Evolutionary conservation across 2,888 invertebrate species (phyloP), one percentile per base, ranked within the genome.

Genomic region (Sipha maydis): DNA sequence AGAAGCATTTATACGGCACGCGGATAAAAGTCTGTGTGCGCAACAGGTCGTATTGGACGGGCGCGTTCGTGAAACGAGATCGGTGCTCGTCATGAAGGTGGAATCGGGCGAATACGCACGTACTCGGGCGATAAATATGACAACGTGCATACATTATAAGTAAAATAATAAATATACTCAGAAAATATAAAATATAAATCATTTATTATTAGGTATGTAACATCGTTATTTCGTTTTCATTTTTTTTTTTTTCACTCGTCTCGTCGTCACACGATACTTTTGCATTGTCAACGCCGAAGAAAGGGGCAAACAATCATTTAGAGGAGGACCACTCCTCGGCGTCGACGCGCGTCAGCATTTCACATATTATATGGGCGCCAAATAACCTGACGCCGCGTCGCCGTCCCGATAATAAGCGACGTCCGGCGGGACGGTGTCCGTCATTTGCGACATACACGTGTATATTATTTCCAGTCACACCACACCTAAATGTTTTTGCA

Each of bases 281-380:
- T 41, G 11, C 48, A 48, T n/a, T 17, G 21, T 67, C 71, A 31
- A 19, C 73, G 41, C 14, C 48, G 14, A 38, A 41, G 54, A 76
- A 34, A 54, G 25, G 3, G 34, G 3, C 48, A 17, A 67, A 78
- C 48, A 7, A 78, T 77, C 61, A 54, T 31, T 28, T 17, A 31
- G 28, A 28, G 34, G 73, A 34, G 28, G 25, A 73, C 88, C 88
- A 88, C 82, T 67, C 82, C 76, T 82, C 19, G 79, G 75, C 80
- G 79, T 34, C 34, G 34, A 34, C 34, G 34, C 41, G 41, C 11
- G 41, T 88, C 88, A 88, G 82, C 82, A 48, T 88, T 88, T 88
- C 41, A 25, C 25, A 3, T 25, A 21, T 25, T 21, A 1, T 7
- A 67, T 28, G 61, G 88, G 82, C 88, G 88, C 86, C 86, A 80